Conservation (phyloP, 2,797 vertebrate species). For the Dendrocincla fuliginosa region DNA sequence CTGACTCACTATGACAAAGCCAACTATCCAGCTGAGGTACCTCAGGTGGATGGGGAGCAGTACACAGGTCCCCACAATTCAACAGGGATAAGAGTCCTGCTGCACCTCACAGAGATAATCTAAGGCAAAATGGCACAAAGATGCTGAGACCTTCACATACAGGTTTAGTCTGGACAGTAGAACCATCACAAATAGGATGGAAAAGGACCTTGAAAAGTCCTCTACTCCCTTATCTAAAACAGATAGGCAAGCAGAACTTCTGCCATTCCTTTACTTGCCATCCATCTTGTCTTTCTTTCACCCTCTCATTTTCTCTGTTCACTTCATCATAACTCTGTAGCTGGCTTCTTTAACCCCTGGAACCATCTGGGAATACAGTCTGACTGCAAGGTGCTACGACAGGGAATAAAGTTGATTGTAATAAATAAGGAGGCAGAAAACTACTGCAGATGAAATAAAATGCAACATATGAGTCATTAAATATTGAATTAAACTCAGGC, state of each 20-base stretch:
- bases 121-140: not conserved
- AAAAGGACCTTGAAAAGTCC: constrained; percentile 38
- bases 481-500: constrained; percentile 27
- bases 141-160: not conserved
- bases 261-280: not conserved
- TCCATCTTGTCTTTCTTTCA: not conserved
- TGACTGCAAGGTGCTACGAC: not conserved
- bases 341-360: not conserved
- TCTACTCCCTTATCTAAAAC: not conserved
- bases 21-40: not conserved
- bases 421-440: constrained; percentile 57
- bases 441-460: constrained; percentile 24
- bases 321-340: not conserved
- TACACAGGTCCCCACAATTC: not conserved
- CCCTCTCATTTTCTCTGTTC: not conserved
- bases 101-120: not conserved
- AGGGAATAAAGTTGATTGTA: constrained; percentile 29
- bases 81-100: not conserved
- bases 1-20: not conserved
- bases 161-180: not conserved
- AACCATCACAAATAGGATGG: not conserved
- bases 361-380: not conserved
- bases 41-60: not conserved
- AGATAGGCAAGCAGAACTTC: not conserved
- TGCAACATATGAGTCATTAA: constrained; percentile 22